These are phyloP conservation scores for Tragelaphus imberbis DNA, from an alignment of 2,113 vertebrate genomes.

Conservation along the genomic window DNA sequence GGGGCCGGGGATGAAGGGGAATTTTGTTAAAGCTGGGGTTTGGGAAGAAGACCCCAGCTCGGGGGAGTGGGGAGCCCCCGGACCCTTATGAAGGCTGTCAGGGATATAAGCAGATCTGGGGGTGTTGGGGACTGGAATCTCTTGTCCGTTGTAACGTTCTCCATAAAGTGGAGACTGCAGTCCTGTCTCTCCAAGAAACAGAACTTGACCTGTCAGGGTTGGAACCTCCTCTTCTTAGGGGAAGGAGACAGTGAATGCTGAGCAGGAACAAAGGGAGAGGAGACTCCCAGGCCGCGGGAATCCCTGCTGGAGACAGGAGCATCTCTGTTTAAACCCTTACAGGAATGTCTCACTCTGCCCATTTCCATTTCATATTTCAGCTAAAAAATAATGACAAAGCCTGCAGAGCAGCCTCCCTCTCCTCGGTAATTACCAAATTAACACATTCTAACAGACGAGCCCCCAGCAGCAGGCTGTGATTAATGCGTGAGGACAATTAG, in stretches of 20 bases:
- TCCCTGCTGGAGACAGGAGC: not conserved
- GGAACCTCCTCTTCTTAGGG: not conserved
- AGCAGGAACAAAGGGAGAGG: too few relatives aligned
- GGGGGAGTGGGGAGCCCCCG: fast-evolving
- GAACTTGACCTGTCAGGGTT: not conserved
- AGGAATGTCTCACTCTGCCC: conserved; percentile 35
- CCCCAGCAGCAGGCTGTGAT: conserved; percentile 74
- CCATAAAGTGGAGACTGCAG: not conserved
- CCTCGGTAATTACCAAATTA: conserved; percentile 83
- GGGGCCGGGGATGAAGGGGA: fast-evolving
- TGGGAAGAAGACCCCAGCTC: not conserved
- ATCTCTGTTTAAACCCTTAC: not conserved
- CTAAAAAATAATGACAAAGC: conserved; percentile 64
- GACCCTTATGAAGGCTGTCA: not conserved
- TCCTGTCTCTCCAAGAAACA: not conserved
- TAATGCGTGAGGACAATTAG: conserved; percentile 78
- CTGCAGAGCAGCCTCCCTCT: conserved; percentile 69
- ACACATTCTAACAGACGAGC: conserved; percentile 77
- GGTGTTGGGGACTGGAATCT: not conserved
- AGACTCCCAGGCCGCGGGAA: not conserved
- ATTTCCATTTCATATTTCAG: conserved; percentile 27
- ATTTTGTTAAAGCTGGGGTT: not conserved
- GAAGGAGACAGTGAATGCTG: fast-evolving
- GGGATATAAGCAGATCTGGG: not conserved
- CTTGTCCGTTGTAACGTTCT: fast-evolving